A percentile compares a stretch with the other conserved stretches of the same genome.
phyloP scores from a whole-genome alignment of 2,888 invertebrate species.

The Coremacera marginata region DNA sequence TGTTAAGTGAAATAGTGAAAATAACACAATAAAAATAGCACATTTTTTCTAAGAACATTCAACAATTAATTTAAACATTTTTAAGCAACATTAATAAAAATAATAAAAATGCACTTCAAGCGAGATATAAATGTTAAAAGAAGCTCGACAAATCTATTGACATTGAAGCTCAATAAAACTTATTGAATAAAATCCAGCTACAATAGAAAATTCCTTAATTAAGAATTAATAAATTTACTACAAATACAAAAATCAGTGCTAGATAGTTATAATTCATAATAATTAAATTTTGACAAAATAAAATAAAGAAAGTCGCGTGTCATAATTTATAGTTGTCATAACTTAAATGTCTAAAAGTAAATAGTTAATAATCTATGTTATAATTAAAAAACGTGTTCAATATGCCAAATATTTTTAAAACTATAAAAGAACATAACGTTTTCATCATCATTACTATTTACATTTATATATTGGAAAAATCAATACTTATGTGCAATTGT shows the following conservation, averaged over 20 bases:
- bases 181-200: background rate
- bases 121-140: background rate
- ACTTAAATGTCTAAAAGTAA: background rate
- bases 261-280: background rate
- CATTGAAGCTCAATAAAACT: background rate
- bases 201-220: background rate
- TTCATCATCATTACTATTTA: slow-evolving; percentile 57
- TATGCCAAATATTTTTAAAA: slow-evolving; percentile 57
- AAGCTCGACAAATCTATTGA: background rate
- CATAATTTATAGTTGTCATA: background rate
- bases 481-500: slow-evolving; percentile 64
- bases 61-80: background rate
- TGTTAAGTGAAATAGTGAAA: slow-evolving; percentile 40
- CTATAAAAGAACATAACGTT: slow-evolving; percentile 56
- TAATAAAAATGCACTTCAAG: background rate
- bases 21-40: slow-evolving; percentile 16
- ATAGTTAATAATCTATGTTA: background rate
- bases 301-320: background rate
- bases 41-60: background rate
- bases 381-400: slow-evolving; percentile 49
- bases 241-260: background rate
- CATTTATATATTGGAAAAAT: slow-evolving; percentile 62
- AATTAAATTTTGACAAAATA: background rate
- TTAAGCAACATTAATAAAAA: too few relatives aligned
- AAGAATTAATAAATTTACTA: background rate